These are phyloP conservation scores for Oreortyx pictus DNA, from an alignment of 2,797 vertebrate genomes.

Conservation along the genomic window DNA sequence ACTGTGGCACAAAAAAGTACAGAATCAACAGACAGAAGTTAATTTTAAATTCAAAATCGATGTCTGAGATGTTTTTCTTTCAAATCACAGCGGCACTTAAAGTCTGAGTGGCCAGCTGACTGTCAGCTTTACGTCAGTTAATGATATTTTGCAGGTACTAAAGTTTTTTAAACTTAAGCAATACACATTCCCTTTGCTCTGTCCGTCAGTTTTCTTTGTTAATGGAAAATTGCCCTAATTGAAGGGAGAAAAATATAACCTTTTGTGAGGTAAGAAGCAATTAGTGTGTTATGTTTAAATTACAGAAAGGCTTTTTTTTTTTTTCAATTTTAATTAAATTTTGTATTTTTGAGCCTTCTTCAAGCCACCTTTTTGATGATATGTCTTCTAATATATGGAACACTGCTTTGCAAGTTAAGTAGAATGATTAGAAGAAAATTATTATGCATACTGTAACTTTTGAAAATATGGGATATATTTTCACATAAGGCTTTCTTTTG, in stretches of 20 bases:
- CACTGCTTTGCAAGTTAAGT: neutral
- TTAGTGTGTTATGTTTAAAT: neutral
- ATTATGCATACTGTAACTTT: neutral
- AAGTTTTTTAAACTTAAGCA: neutral
- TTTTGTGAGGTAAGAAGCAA: neutral
- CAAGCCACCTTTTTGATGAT: neutral
- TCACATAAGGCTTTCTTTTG: neutral
- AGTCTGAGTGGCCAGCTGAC: constrained; percentile 16
- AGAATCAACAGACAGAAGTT: neutral
- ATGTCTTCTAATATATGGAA: neutral
- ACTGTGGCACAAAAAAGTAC: neutral
- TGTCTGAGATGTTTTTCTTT: constrained; percentile 18
- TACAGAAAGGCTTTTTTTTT: neutral
- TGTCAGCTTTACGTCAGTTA: constrained; percentile 42
- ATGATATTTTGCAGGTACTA: constrained; percentile 51
- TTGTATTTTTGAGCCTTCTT: neutral
- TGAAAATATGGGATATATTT: neutral
- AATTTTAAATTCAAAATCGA: constrained; percentile 36
- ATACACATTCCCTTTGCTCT: neutral
- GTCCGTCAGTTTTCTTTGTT: neutral
- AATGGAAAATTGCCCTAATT: constrained; percentile 7
- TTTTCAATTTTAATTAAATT: constrained; percentile 6
- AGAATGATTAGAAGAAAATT: neutral
- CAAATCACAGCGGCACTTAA: constrained; percentile 31
- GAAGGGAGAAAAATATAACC: neutral